phyloP scores from a whole-genome alignment of 1,140 invertebrate genomes.

The Paraescarpia echinospica region DNA sequence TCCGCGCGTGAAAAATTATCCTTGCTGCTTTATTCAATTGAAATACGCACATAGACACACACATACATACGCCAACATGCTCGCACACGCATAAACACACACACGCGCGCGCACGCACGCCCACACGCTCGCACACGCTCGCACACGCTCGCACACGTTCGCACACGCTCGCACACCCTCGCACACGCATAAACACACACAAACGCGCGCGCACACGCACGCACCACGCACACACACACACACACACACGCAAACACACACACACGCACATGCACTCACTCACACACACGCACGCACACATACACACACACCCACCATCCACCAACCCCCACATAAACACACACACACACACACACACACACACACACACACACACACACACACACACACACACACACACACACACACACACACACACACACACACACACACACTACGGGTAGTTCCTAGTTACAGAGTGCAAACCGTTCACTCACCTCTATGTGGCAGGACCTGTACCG shows the following conservation, averaged over 20 bases:
- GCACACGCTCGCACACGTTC: not conserved
- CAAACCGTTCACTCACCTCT: slow-evolving; percentile 38
- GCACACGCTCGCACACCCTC: not conserved
- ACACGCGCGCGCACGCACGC: not conserved
- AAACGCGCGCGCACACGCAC: too few relatives aligned
- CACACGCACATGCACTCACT: not conserved
- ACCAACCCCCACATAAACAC: too few relatives aligned
- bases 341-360: not conserved
- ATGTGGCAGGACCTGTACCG: slow-evolving; percentile 69
- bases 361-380: not conserved
- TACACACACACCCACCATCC: not conserved
- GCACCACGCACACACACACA: not conserved
- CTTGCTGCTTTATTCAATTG: not conserved
- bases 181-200: slow-evolving; percentile 6
- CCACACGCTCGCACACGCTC: not conserved
- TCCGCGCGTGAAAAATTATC: not conserved
- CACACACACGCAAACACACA: not conserved
- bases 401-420: slow-evolving; percentile 15
- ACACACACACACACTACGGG: not conserved
- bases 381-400: slow-evolving; percentile 1
- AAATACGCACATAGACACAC: not conserved
- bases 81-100: not conserved
- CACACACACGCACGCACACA: not conserved
- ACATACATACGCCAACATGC: not conserved
- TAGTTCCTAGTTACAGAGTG: not conserved